Base-by-base conservation (phyloP, 2,797 vertebrate genomes). In the Microchirus variegatus region DNA sequence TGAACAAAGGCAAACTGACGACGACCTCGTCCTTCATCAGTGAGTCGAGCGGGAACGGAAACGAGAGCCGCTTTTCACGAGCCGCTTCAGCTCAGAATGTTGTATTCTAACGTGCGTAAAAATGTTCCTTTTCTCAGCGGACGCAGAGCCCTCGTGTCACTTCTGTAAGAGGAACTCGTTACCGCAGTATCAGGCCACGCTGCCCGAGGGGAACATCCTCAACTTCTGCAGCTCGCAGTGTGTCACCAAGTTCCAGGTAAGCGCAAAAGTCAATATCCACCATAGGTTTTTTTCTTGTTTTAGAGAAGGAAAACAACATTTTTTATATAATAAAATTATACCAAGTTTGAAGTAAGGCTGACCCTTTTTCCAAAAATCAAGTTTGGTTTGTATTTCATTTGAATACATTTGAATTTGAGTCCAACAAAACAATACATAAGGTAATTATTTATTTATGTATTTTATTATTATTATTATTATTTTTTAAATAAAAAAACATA, bases 201-300 rank as follows among this genome's bases (percentile, higher is more conserved):
- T 98, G 87, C 95, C 97, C 69, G 97, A 99, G 93, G 97, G 97
- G 79, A 96, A 95, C 86, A 86, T 98, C 68, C 95, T 96, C 88
- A 97, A 93, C 94, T 99, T 98, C 94, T 99, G 97, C 94, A 97
- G 96, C 94, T 98, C 96, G 31, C 95, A 91, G 86, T 99, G 97
- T 91, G 96, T 99, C 75, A 95, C 96, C 89, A 99, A 98, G 93
- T 98, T 98, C 91, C 97, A 99, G 97, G 97, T 99, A 26, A 16
- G 49, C 14, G 31, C 17, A 60, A 31, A 7, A 31, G 7, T 31
- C 8, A 31, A 31, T 31, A 31, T 31, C 31, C 5, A 31, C 31
- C 6, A 5, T 31, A 31, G 31, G 22, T 22, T 22, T 22, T 31
- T 31, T 31, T 31, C 7, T 31, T 5, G 2, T 31, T 31, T 31